Conservation (phyloP, 2,888 invertebrate genomes). For the Cheilosia pagana region DNA sequence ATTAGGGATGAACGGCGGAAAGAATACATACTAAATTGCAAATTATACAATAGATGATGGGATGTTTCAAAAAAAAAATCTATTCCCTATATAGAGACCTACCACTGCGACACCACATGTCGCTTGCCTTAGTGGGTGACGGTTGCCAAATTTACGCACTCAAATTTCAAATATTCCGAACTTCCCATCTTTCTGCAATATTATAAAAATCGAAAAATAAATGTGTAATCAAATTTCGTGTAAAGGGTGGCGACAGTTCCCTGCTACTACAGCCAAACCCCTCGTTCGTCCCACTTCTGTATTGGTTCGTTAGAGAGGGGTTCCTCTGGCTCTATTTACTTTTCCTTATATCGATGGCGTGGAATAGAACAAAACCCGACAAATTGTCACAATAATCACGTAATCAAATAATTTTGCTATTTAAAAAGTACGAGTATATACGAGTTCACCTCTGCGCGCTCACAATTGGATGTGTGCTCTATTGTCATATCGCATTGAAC, state of each 20-base stretch:
- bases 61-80: slow-evolving; percentile 30
- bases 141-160: slow-evolving; percentile 36
- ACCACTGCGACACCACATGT: slow-evolving; percentile 40
- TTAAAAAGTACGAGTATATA: slow-evolving; percentile 24
- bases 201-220: slow-evolving; percentile 20
- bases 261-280: slow-evolving; percentile 16
- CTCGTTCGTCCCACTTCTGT: slow-evolving; percentile 13
- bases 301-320: slow-evolving; percentile 49
- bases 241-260: slow-evolving; percentile 26
- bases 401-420: slow-evolving; percentile 71
- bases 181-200: slow-evolving; percentile 33
- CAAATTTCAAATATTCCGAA: slow-evolving; percentile 6
- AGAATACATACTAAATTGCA: slow-evolving; percentile 26
- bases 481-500: slow-evolving; percentile 2
- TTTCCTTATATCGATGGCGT: slow-evolving; percentile 16
- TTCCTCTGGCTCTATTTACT: slow-evolving; percentile 14
- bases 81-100: neutral
- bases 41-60: slow-evolving; percentile 38
- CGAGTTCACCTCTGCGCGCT: neutral
- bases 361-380: slow-evolving; percentile 30
- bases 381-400: slow-evolving; percentile 65
- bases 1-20: slow-evolving; percentile 28
- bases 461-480: slow-evolving; percentile 36
- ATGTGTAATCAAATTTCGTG: slow-evolving; percentile 18
- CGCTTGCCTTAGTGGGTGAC: slow-evolving; percentile 26